Evolutionary conservation across 2,113 vertebrate species (phyloP).

Genomic region (Leucosticte australis): DNA sequence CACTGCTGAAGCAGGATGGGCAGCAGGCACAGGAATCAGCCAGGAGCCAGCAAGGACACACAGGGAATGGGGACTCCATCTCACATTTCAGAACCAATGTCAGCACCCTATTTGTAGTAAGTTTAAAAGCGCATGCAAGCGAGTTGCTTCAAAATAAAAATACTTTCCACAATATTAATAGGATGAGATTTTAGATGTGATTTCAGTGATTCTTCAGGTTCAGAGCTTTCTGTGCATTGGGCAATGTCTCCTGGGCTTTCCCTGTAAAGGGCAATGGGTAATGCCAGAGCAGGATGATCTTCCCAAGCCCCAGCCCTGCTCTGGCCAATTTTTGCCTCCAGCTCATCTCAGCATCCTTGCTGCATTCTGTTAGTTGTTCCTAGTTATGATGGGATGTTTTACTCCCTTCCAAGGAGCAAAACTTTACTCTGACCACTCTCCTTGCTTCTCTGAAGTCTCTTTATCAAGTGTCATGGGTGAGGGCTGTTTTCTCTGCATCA

Average conservation of each 20-base stretch:
- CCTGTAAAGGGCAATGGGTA: not conserved
- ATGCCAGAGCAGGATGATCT: not conserved
- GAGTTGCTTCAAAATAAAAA: not conserved
- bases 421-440: not conserved
- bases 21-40: not conserved
- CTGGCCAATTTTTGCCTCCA: not conserved
- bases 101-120: not conserved
- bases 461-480: not conserved
- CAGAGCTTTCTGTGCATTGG: not conserved
- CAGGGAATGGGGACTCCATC: not conserved
- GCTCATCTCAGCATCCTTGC: not conserved
- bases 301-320: not conserved
- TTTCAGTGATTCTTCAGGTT: not conserved
- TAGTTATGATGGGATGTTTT: not conserved
- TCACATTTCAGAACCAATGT: not conserved
- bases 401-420: not conserved
- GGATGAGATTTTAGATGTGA: not conserved
- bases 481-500: accelerated
- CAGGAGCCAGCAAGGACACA: not conserved
- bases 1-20: not conserved
- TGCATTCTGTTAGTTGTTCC: not conserved
- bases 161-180: not conserved
- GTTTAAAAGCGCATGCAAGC: not conserved
- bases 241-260: not conserved
- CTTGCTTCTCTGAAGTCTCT: not conserved